Base-by-base conservation (phyloP, 2,113 vertebrate genomes). In the Tachysurus fulvidraco region DNA sequence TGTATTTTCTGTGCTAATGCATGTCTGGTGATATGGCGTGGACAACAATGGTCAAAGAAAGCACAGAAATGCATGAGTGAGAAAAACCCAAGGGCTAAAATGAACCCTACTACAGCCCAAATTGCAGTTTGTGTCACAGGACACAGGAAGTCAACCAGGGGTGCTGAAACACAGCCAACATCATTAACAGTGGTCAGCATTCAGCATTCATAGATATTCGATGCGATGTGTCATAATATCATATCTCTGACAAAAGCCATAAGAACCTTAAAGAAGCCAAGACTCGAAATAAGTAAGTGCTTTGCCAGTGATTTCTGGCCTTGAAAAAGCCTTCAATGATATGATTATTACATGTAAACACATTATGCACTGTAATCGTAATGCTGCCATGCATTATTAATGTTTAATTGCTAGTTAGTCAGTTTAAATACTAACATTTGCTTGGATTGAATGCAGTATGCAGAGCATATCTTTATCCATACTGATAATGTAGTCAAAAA, bases 71-170 rank as follows among this genome's bases (percentile, higher is more conserved):
- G 8, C 79, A 30, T 55, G 5, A 23, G n/a, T 36, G n/a, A 64
- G 17, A 76, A 62, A 65, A 30, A 16, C n/a, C 83, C 25, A 16
- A 9, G 14, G 28, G 62, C 50, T 44, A 55, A 55, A 78, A 85
- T 67, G 46, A 79, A 59, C 60, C 8, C 52, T 85, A 78, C 19
- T 23, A 64, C 60, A 65, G 52, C 54, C 12, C 54, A 36, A 28
- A 12, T 54, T 11, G 11, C 44, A 65, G 23, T 46, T 23, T 30
- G 64, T 71, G 46, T 52, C 36, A 36, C 36, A 36, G 36, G 74
- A 67, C 55, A 74, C 41, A 52, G 73, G 59, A 77, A 80, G 21
- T 86, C 76, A 80, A 28, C 30, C 25, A 80, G 25, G 6, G 30
- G 60, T 9, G 36, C 16, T 2, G 60, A 36, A 55, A 78, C 50